These are phyloP conservation scores for Gymnoscopelus microlampas DNA, from an alignment of 2,797 vertebrate genomes.

Conservation along the genomic window DNA sequence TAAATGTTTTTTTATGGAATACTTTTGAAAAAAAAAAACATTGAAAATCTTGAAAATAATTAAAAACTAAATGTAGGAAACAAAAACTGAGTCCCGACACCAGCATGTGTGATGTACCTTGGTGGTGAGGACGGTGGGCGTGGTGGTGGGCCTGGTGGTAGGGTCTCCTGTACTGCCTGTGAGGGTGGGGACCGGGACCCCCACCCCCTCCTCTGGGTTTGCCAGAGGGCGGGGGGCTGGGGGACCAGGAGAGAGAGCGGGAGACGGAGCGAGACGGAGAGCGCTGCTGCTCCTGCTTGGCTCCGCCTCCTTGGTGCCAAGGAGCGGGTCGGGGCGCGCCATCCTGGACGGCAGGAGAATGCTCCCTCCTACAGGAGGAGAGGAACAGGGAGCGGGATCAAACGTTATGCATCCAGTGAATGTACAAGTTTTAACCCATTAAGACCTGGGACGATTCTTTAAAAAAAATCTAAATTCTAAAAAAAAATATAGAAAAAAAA, in stretches of 20 bases:
- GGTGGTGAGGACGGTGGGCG: conserved; percentile 16
- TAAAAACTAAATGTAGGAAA: too few species aligned
- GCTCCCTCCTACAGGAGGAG: conserved; percentile 29
- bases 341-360: conserved; percentile 24
- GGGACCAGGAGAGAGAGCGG: conserved; percentile 56
- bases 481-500: too few species aligned
- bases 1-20: too few species aligned
- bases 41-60: too few species aligned
- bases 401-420: too few species aligned
- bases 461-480: too few species aligned
- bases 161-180: conserved; percentile 25
- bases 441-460: too few species aligned
- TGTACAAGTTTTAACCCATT: too few species aligned
- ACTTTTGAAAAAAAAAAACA: too few species aligned
- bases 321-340: conserved; percentile 25
- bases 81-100: too few species aligned
- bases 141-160: conserved; percentile 37
- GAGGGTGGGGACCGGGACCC: conserved; percentile 18
- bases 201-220: conserved; percentile 26
- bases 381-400: too few species aligned
- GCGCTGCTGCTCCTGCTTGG: background rate
- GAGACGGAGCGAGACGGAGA: conserved; percentile 47
- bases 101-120: conserved; percentile 43
- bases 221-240: conserved; percentile 30
- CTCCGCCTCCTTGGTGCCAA: conserved; percentile 43